A percentile compares a stretch with the other conserved stretches of the same genome.
These are phyloP conservation scores for Helicoverpa zea DNA, from an alignment of 1,140 invertebrate species.

Conservation along the genomic window DNA sequence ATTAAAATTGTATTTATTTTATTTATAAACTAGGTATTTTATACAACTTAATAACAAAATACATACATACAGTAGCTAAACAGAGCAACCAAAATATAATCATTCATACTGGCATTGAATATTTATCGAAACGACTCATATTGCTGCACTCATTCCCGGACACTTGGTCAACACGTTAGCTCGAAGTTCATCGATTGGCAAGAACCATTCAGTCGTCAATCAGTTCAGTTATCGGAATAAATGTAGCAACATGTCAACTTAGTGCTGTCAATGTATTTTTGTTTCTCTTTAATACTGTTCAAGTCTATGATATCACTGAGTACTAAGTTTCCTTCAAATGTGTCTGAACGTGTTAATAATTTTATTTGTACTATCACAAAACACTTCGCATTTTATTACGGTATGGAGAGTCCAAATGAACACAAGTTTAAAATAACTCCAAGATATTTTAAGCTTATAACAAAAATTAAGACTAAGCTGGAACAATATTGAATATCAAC, in stretches of 20 bases:
- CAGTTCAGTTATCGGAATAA: slow-evolving; percentile 30
- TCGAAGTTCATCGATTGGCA: slow-evolving; percentile 45
- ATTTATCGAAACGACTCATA: slow-evolving; percentile 40
- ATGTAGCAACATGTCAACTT: slow-evolving; percentile 46
- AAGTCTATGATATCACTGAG: slow-evolving; percentile 55
- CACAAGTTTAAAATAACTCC: slow-evolving; percentile 34
- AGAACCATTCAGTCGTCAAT: slow-evolving; percentile 51
- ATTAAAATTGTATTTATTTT: slow-evolving; percentile 80
- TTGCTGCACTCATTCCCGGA: slow-evolving; percentile 51
- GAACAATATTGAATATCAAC: slow-evolving; percentile 69
- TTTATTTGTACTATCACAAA: slow-evolving; percentile 85
- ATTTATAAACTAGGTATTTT: slow-evolving; percentile 85
- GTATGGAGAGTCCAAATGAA: slow-evolving; percentile 54
- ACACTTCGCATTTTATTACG: slow-evolving; percentile 60
- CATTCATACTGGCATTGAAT: slow-evolving; percentile 73
- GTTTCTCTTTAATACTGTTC: slow-evolving; percentile 67
- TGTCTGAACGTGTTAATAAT: slow-evolving; percentile 65
- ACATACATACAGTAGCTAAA: slow-evolving; percentile 84
- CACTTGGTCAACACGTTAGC: not conserved
- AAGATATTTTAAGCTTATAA: slow-evolving; percentile 56
- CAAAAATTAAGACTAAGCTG: slow-evolving; percentile 73
- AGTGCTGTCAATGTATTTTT: slow-evolving; percentile 44
- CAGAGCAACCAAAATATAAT: slow-evolving; percentile 80
- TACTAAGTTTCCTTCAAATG: slow-evolving; percentile 45
- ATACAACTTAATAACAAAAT: slow-evolving; percentile 85